Evolutionary conservation across 2,113 vertebrate genomes (phyloP), one percentile per base, ranked within the genome.

Genomic region (Pionites leucogaster): DNA sequence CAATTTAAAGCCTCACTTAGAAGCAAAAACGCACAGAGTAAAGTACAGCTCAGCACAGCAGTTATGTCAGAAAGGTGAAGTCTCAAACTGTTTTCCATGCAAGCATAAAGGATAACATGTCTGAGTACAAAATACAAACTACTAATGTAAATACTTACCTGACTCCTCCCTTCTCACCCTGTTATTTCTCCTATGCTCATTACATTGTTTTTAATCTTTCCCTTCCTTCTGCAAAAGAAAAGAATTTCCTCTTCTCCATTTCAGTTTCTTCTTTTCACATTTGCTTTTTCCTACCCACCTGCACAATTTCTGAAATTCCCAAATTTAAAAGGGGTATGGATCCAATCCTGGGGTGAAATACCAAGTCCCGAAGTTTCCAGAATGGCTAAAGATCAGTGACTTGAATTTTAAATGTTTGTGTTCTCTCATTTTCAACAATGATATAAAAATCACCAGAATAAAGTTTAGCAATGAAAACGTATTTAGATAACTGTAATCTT

Each of bases 1-100:
- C 83, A 71, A 35, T 91, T 78, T 81, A 90, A 95, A 95, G n/a
- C 69, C n/a, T 78, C 68, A 15, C 20, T 89, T 84, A 55, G 24
- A 89, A 74, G 60, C 10, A 71, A 93, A 91, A 93, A 82, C 7
- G 31, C 28, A 35, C 28, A 35, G 16, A 65, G 11, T 72, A 8
- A 76, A 86, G n/a, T 35, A 74, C n/a, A 75, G 55, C 53, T 86
- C 74, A 88, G 67, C 52, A 82, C 5, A 86, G 60, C 60, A 82
- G 64, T 55, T 71, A 82, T 10, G 37, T 64, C 83, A 67, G 49
- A 86, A 92, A 75, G 31, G 39, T 86, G 20, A 92, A 90, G 31
- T 41, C 22, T 88, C 27, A 19, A 39, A 39, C 60, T 42, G 17
- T 71, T 91, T 91, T 41, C 65, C 39, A 50, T 41, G 35, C 52